Evolutionary conservation across 2,113 vertebrate species (phyloP).

Genomic region (Eleginops maclovinus): DNA sequence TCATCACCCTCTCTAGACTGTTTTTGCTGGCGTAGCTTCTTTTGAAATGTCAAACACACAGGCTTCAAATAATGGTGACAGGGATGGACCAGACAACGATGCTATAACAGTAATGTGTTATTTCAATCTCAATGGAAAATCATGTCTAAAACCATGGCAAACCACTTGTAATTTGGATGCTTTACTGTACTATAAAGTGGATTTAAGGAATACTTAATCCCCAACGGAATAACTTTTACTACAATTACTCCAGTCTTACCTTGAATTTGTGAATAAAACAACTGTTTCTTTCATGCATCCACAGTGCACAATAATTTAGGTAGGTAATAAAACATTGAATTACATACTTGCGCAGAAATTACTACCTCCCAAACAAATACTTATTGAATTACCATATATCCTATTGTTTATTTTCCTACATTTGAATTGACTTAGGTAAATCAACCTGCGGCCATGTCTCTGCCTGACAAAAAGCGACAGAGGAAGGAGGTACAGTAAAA

Average conservation of each 20-base stretch:
- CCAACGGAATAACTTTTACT: too few species aligned
- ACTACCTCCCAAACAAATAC: too few species aligned
- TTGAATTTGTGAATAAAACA: too few species aligned
- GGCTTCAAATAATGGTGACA: slow-evolving; percentile 7
- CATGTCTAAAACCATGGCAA: not conserved
- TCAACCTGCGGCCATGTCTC: not conserved
- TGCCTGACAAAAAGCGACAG: not conserved
- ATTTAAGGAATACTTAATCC: not conserved
- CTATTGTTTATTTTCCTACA: too few species aligned
- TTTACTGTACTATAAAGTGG: slow-evolving; percentile 10
- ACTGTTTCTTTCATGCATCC: too few species aligned
- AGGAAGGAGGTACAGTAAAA: slow-evolving; percentile 13
- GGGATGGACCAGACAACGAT: not conserved
- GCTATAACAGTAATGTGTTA: not conserved
- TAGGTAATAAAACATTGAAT: too few species aligned
- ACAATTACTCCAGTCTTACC: too few species aligned
- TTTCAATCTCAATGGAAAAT: slow-evolving; percentile 10
- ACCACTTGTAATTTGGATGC: not conserved
- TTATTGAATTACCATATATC: too few species aligned
- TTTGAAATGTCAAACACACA: slow-evolving; percentile 1
- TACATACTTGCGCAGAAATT: too few species aligned
- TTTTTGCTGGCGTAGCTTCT: not conserved
- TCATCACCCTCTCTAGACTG: not conserved
- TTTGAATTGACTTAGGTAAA: too few species aligned
- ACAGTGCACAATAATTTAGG: too few species aligned